These are phyloP conservation scores for Tragelaphus imberbis DNA, from an alignment of 2,113 vertebrate species.

Conservation along the genomic window DNA sequence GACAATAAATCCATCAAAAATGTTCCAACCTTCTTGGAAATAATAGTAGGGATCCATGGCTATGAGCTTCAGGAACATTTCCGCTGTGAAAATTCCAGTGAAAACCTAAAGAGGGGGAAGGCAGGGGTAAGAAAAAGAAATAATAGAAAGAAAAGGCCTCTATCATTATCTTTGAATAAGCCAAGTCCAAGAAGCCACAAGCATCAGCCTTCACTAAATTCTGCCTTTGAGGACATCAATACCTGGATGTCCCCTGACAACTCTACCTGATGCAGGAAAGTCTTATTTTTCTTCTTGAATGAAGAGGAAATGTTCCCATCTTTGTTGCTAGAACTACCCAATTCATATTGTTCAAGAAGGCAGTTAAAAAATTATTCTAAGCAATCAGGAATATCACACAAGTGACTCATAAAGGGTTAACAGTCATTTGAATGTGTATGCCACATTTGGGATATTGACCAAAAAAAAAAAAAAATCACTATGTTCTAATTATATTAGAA, in stretches of 20 bases:
- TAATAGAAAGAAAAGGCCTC: neutral
- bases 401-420: neutral
- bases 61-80: slow-evolving; percentile 98
- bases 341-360: neutral
- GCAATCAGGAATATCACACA: neutral
- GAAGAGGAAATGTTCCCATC: neutral
- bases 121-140: slow-evolving; percentile 40
- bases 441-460: neutral
- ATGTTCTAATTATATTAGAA: neutral
- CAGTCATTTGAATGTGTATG: neutral
- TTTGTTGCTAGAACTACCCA: neutral
- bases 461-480: neutral
- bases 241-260: neutral
- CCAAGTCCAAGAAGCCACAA: neutral
- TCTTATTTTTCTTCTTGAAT: neutral
- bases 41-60: slow-evolving; percentile 99
- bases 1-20: slow-evolving; percentile 98
- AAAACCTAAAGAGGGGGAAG: slow-evolving; percentile 86
- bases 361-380: neutral
- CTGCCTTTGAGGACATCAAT: neutral
- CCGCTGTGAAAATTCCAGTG: slow-evolving; percentile 97
- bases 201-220: neutral
- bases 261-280: neutral
- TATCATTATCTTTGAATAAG: neutral
- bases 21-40: slow-evolving; percentile 99